Evolutionary conservation across 53 echinoderm and acorn worm genomes (phyloP), one percentile per base, ranked within the genome.

Genomic region (Temnopleurus reevesii): DNA sequence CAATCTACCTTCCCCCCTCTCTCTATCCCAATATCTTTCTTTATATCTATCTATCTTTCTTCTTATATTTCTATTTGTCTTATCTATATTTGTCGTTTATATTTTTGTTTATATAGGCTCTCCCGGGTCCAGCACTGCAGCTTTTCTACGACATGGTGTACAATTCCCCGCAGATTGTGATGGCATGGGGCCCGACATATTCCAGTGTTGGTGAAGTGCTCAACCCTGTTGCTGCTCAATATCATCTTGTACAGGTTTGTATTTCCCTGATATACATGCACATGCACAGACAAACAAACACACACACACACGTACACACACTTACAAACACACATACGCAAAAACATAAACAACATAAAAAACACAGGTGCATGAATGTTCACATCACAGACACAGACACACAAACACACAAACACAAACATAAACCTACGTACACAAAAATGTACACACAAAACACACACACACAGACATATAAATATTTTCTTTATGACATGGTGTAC

Each of bases 121-220:
- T 18, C 3, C 57, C 81, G 18, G 93, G 84, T 12, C 91, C 84
- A 23, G 89, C 85, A 23, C 90, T 93, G 0, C 83, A 61, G 17
- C 77, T 77, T 31, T 35, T 91, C 53, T 93, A 93, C 57, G 89
- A 93, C 79, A 89, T 91, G 63, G 82, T 93, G 53, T 91, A 93
- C 86, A 91, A 91, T 25, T 45, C 83, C 17, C 90, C 89, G 0
- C 89, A 91, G 43, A 53, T 93, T 15, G 59, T 91, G 53, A 93
- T 93, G 93, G 85, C 91, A 2, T 93, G 91, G 91, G 93, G 93
- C 18, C 93, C 93, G 24, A 89, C 91, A 18, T 93, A 91, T 26
- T 93, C 93, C 76, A 71, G 91, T 6, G 91, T 91, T 12, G 93
- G 89, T 1, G 90, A 91, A 44, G 84, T 79, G 1, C 55, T 93